Evolutionary conservation across 2,888 invertebrate genomes (phyloP).

Genomic region (Xestoiulus laeticollis): DNA sequence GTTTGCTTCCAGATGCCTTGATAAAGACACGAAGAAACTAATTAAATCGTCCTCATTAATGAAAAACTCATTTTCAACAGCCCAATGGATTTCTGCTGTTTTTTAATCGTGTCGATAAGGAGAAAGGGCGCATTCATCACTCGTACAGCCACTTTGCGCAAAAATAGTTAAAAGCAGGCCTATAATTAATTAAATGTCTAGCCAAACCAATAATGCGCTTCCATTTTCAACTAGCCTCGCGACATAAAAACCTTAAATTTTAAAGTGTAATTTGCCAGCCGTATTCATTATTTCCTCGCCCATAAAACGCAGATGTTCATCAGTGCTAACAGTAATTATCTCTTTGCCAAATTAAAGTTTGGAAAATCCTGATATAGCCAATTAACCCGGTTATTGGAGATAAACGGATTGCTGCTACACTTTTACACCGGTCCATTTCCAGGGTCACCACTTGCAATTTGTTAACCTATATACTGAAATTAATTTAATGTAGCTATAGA

Average conservation of each 20-base stretch:
- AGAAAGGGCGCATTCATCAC: constrained; percentile 16
- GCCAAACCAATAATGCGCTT: background rate
- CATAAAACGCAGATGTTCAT: background rate
- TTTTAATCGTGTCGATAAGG: background rate
- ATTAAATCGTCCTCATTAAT: constrained; percentile 43
- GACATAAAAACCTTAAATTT: background rate
- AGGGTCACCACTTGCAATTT: no score
- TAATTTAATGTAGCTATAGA: no score
- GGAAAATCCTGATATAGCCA: background rate
- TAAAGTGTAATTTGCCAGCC: background rate
- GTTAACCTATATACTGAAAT: no score
- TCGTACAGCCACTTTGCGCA: background rate
- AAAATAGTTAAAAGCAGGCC: background rate
- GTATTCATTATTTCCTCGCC: background rate
- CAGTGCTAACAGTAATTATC: background rate
- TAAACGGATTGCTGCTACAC: background rate
- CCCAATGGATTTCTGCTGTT: constrained; percentile 24
- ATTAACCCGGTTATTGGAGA: background rate
- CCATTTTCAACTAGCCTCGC: background rate
- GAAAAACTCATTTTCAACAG: constrained; percentile 24
- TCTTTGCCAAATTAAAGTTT: background rate
- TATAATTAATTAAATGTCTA: background rate
- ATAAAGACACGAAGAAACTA: constrained; percentile 34
- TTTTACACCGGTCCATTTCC: no score
- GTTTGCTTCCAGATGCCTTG: background rate